phyloP scores from a whole-genome alignment of 1,140 invertebrate species.

The Eumeta japonica region DNA sequence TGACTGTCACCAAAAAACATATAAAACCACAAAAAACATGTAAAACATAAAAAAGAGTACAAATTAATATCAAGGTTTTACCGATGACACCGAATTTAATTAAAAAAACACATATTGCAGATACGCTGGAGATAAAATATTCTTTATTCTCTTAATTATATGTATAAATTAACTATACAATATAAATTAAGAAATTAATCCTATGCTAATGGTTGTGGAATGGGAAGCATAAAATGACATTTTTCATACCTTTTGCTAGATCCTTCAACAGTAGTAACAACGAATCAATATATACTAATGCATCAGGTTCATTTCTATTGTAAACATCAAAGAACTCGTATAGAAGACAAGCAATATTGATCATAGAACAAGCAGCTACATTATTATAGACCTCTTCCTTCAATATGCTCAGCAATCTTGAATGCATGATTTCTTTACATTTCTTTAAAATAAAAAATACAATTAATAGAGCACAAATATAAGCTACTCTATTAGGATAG shows the following conservation, averaged over 20 bases:
- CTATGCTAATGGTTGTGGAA: too few relatives aligned
- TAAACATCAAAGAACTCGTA: slow-evolving; percentile 45
- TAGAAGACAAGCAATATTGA: slow-evolving; percentile 39
- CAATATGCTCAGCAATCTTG: slow-evolving; percentile 28
- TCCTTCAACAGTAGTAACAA: slow-evolving; percentile 27
- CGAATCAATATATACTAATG: slow-evolving; percentile 26
- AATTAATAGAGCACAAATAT: neutral
- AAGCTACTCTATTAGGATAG: neutral
- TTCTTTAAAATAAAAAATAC: slow-evolving; percentile 22
- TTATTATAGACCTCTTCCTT: slow-evolving; percentile 26
- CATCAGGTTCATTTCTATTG: slow-evolving; percentile 36
- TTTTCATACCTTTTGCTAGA: slow-evolving; percentile 48
- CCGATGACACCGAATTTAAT: too few relatives aligned
- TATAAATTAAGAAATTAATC: too few relatives aligned
- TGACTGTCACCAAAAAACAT: too few relatives aligned
- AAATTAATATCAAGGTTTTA: too few relatives aligned
- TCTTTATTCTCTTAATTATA: too few relatives aligned
- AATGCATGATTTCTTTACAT: slow-evolving; percentile 43
- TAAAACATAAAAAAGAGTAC: too few relatives aligned
- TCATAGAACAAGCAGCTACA: slow-evolving; percentile 28
- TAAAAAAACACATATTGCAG: too few relatives aligned
- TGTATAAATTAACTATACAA: too few relatives aligned
- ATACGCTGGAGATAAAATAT: too few relatives aligned
- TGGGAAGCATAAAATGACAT: too few relatives aligned
- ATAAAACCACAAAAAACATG: too few relatives aligned